Percentiles rank a stretch among this genome's conserved stretches.
These are phyloP conservation scores for Macquaria australasica DNA, from an alignment of 2,113 vertebrate species.

Conservation along the genomic window DNA sequence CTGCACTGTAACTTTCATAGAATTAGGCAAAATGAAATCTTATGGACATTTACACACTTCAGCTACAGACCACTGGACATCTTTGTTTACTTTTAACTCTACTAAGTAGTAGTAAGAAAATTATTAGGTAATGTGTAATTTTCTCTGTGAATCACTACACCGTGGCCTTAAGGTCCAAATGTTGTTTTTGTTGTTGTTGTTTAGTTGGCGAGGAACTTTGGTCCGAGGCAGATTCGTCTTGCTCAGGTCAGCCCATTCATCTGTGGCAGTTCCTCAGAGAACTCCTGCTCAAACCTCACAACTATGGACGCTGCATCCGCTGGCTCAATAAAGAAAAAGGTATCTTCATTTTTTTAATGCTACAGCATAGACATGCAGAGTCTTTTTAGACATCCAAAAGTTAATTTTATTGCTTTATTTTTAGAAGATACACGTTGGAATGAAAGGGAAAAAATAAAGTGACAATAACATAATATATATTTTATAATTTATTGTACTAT, in stretches of 20 bases:
- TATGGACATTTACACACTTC: not conserved
- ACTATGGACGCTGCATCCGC: conserved; percentile 95
- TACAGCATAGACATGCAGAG: not conserved
- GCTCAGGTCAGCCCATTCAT: conserved; percentile 95
- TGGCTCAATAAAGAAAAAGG: conserved; percentile 99
- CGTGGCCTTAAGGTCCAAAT: not conserved
- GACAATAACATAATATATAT: not conserved
- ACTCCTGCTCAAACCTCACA: conserved; percentile 95
- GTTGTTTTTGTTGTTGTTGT: conserved; percentile 3
- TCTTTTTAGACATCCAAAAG: not conserved
- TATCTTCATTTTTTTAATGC: conserved; percentile 52
- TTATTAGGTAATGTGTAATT: not conserved
- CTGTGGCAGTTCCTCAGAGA: conserved; percentile 98
- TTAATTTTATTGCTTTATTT: not conserved
- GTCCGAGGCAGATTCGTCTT: conserved; percentile 94
- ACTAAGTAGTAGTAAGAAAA: not conserved
- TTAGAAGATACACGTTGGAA: not conserved
- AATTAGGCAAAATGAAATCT: not conserved
- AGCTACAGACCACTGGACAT: not conserved
- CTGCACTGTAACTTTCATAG: not conserved
- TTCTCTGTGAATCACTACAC: not conserved
- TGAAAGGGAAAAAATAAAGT: not conserved
- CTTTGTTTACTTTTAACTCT: too few species aligned
- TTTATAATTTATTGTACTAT: not conserved
- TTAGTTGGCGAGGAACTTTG: conserved; percentile 86